A percentile compares a stretch with the other conserved stretches of the same genome.
These are phyloP conservation scores for Spodoptera frugiperda DNA, from an alignment of 1,140 invertebrate genomes.

Conservation along the genomic window DNA sequence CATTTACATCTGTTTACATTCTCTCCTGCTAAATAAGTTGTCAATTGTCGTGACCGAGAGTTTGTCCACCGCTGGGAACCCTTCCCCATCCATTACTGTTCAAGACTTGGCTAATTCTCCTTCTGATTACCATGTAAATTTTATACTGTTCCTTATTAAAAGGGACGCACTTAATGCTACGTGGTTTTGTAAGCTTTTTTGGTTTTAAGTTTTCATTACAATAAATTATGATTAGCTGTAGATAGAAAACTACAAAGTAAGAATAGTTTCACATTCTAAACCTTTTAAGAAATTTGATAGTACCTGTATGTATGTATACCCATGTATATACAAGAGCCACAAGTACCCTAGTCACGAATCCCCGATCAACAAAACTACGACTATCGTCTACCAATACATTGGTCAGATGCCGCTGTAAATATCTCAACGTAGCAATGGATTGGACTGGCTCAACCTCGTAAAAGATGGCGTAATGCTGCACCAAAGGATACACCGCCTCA, in stretches of 20 bases:
- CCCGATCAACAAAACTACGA: slow-evolving; percentile 31
- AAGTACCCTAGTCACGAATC: slow-evolving; percentile 18
- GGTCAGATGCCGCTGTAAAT: slow-evolving; percentile 35
- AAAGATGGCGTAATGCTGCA: slow-evolving; percentile 8
- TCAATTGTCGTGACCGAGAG: slow-evolving; percentile 18
- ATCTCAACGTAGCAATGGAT: slow-evolving; percentile 32
- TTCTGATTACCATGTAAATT: slow-evolving; percentile 33
- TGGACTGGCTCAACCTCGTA: slow-evolving; percentile 24
- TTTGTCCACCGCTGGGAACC: neutral
- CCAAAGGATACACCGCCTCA: neutral
- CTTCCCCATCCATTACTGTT: slow-evolving; percentile 7
- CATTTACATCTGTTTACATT: slow-evolving; percentile 32
- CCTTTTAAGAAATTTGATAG: too few relatives aligned
- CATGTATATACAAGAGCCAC: neutral
- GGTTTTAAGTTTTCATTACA: too few relatives aligned
- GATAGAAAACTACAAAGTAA: too few relatives aligned
- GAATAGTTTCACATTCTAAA: too few relatives aligned
- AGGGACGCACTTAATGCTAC: neutral
- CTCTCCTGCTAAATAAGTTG: slow-evolving; percentile 20
- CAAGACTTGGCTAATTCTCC: slow-evolving; percentile 24
- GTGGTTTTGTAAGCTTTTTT: too few relatives aligned
- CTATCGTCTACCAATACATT: slow-evolving; percentile 24
- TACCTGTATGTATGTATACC: neutral
- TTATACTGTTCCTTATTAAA: slow-evolving; percentile 6
- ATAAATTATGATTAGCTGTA: too few relatives aligned